Conservation (phyloP, 2,113 vertebrate species). For the Alligator sinensis region DNA sequence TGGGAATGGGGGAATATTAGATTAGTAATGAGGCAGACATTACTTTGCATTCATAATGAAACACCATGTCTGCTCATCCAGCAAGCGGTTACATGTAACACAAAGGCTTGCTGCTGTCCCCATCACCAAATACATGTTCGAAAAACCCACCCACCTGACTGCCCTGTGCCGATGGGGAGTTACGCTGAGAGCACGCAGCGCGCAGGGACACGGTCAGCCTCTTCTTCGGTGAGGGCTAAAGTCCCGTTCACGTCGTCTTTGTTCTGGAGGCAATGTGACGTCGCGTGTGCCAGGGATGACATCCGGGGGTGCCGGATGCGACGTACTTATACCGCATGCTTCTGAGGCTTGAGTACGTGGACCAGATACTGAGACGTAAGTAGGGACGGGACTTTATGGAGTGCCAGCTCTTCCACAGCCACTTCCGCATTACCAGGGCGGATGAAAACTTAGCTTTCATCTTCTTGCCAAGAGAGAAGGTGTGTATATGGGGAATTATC, state of each 20-base stretch:
- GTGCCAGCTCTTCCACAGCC: no score
- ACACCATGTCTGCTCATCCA: rapidly evolving
- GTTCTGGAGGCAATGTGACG: background rate
- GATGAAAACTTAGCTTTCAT: no score
- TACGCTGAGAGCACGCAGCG: no score
- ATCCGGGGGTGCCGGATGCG: background rate
- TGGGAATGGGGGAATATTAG: background rate
- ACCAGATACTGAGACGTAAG: no score
- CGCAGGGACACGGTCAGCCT: no score
- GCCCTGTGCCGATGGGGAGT: background rate
- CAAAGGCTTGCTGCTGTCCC: background rate
- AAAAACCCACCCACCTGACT: background rate
- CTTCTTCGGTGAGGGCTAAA: no score
- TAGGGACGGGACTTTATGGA: no score
- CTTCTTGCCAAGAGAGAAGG: no score
- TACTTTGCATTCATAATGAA: rapidly evolving
- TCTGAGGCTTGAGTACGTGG: background rate
- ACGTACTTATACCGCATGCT: rapidly evolving
- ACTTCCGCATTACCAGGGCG: no score
- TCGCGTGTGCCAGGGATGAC: background rate
- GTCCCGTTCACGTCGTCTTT: background rate
- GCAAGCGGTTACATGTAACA: background rate
- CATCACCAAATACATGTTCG: background rate
- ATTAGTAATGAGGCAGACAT: background rate
- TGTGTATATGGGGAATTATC: no score